A percentile compares a stretch with the other conserved stretches of the same genome.
phyloP scores from a whole-genome alignment of 2,797 vertebrate species.

The Erpetoichthys calabaricus region DNA sequence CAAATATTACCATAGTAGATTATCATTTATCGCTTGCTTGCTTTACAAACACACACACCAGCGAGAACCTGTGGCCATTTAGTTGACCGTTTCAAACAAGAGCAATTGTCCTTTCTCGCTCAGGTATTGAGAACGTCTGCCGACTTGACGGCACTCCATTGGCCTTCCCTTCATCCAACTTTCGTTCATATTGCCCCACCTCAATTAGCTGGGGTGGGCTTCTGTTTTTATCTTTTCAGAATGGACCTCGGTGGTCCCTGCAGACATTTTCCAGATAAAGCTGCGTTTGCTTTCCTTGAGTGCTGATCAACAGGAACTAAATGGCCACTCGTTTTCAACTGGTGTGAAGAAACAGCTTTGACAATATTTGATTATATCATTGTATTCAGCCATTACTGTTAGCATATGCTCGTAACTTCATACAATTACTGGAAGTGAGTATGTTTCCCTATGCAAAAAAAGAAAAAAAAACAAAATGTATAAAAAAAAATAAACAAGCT shows the following conservation, averaged over 20 bases:
- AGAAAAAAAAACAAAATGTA: slow-evolving; percentile 32
- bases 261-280: background rate
- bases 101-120: slow-evolving; percentile 8
- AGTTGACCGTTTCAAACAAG: slow-evolving; percentile 13
- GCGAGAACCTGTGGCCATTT: slow-evolving; percentile 28
- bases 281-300: too few relatives aligned
- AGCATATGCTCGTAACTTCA: slow-evolving; percentile 59
- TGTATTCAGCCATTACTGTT: slow-evolving; percentile 64
- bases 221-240: too few relatives aligned
- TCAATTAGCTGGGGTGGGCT: too few relatives aligned
- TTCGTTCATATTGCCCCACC: too few relatives aligned
- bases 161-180: too few relatives aligned
- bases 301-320: slow-evolving; percentile 20
- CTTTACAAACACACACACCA: slow-evolving; percentile 46
- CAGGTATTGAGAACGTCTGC: too few relatives aligned
- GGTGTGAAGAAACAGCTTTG: slow-evolving; percentile 56
- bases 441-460: slow-evolving; percentile 83
- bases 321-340: slow-evolving; percentile 42
- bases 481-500: slow-evolving; percentile 68
- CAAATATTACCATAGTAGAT: slow-evolving; percentile 53
- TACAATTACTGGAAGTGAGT: slow-evolving; percentile 64
- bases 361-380: slow-evolving; percentile 63
- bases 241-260: too few relatives aligned
- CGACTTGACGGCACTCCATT: too few relatives aligned
- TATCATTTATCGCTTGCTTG: slow-evolving; percentile 57